Percentiles rank a stretch among this genome's conserved stretches.
phyloP scores from a whole-genome alignment of 2,888 invertebrate species.

The Pimpla rufipes region DNA sequence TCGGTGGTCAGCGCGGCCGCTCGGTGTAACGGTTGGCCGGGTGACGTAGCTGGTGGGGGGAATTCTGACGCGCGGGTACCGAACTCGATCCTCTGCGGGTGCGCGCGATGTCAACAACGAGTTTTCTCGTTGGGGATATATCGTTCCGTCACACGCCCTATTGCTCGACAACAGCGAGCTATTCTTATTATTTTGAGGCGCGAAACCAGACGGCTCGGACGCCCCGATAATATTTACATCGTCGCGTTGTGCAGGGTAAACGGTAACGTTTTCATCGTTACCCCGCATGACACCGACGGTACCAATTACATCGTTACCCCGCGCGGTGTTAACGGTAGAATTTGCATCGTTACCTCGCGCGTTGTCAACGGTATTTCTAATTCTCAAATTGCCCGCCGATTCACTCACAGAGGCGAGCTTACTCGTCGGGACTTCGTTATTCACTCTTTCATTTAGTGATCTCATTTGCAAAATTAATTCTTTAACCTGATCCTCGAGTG shows the following conservation, averaged over 20 bases:
- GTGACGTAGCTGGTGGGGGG: too few relatives aligned
- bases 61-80: too few relatives aligned
- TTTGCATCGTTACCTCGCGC: not conserved
- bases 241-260: not conserved
- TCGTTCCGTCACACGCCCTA: too few relatives aligned
- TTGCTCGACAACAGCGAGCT: slow-evolving; percentile 11
- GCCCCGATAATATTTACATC: not conserved
- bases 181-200: not conserved
- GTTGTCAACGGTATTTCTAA: not conserved
- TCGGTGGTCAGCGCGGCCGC: too few relatives aligned
- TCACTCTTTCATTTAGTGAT: not conserved
- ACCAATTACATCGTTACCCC: not conserved
- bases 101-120: too few relatives aligned
- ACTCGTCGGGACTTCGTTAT: not conserved
- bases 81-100: too few relatives aligned
- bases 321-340: not conserved
- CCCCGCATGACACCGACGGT: not conserved
- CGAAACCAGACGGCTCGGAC: slow-evolving; percentile 3
- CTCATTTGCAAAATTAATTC: not conserved
- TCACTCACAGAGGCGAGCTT: slow-evolving; percentile 23
- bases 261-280: not conserved
- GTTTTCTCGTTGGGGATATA: too few relatives aligned
- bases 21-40: too few relatives aligned
- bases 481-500: not conserved
- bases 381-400: slow-evolving; percentile 18